phyloP scores from a whole-genome alignment of 2,888 invertebrate species.

The Perithous albicinctus region DNA sequence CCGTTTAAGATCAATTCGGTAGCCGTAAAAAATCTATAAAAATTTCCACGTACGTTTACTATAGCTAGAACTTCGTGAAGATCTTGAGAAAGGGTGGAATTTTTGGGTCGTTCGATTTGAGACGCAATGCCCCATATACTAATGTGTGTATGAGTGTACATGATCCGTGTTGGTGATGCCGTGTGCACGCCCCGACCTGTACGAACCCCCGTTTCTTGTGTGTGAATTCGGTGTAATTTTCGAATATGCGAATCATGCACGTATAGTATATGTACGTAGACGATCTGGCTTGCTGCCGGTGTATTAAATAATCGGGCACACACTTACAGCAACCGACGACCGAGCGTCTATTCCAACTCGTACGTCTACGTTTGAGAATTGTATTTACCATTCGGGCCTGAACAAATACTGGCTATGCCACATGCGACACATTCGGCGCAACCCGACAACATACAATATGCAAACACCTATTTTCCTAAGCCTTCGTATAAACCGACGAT shows the following conservation, averaged over 20 bases:
- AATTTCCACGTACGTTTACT: no score
- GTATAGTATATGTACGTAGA: slow-evolving; percentile 7
- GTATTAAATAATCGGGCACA: slow-evolving; percentile 33
- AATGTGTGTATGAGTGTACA: background rate
- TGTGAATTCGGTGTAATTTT: slow-evolving; percentile 33
- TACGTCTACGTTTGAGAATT: slow-evolving; percentile 56
- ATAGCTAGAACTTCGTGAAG: no score
- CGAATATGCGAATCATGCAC: slow-evolving; percentile 8
- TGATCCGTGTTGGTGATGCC: slow-evolving; percentile 22
- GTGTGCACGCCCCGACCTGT: slow-evolving; percentile 20
- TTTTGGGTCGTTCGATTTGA: background rate
- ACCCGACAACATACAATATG: slow-evolving; percentile 63
- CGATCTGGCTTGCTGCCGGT: background rate
- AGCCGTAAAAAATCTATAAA: no score
- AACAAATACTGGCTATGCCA: slow-evolving; percentile 71
- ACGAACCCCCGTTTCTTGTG: slow-evolving; percentile 4
- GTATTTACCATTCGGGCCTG: slow-evolving; percentile 72
- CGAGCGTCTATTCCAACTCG: slow-evolving; percentile 26
- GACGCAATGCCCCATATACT: slow-evolving; percentile 1
- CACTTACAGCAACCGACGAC: slow-evolving; percentile 1
- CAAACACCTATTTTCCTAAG: slow-evolving; percentile 68
- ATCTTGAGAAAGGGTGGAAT: background rate
- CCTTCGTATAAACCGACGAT: slow-evolving; percentile 35
- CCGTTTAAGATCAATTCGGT: no score
- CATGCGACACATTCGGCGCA: slow-evolving; percentile 68